Evolutionary conservation across 1,140 invertebrate genomes (phyloP).

Genomic region (Pararge aegeria): DNA sequence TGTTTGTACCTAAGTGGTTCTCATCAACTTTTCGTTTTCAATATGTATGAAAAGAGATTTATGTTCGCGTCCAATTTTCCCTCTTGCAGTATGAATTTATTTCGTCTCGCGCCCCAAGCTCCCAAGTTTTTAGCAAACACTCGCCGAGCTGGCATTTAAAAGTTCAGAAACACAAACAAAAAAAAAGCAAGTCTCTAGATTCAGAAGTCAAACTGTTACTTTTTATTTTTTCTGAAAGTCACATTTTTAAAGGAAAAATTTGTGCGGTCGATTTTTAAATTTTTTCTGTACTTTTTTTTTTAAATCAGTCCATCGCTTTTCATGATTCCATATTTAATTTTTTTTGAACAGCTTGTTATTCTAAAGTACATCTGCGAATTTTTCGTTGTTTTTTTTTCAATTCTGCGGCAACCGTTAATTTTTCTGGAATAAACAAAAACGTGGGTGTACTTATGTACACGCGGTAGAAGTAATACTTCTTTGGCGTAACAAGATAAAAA

Average conservation of each 20-base stretch:
- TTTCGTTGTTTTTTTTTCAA: no score
- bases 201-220: not conserved
- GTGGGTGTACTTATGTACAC: no score
- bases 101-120: not conserved
- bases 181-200: conserved; percentile 2
- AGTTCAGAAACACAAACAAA: conserved; percentile 13
- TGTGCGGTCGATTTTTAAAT: no score
- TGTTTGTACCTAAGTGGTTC: not conserved
- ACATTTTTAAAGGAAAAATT: not conserved
- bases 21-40: conserved; percentile 8
- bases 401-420: no score
- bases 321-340: no score
- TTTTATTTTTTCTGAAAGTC: not conserved
- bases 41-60: not conserved
- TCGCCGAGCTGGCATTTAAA: conserved; percentile 8
- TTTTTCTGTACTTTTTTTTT: no score
- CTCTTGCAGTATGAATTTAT: not conserved
- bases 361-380: no score
- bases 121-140: conserved; percentile 9
- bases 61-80: not conserved
- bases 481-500: no score
- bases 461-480: no score
- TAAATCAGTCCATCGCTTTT: no score
- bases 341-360: no score
- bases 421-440: no score